A percentile compares a stretch with the other conserved stretches of the same genome.
These are phyloP conservation scores for Regulus satrapa DNA, from an alignment of 2,113 vertebrate species.

Conservation along the genomic window DNA sequence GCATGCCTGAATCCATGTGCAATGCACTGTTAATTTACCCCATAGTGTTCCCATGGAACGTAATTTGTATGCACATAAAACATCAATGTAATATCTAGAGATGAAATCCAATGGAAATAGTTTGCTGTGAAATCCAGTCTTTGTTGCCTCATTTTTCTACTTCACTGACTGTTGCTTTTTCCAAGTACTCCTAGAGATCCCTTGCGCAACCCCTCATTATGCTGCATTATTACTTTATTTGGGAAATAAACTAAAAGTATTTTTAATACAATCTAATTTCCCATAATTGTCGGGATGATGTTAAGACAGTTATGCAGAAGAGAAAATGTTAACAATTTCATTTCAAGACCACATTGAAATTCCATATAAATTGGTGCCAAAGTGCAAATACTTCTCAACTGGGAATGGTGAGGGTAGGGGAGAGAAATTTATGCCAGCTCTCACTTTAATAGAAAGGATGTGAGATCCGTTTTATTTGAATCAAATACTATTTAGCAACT, in stretches of 20 bases:
- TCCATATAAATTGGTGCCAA: constrained; percentile 4
- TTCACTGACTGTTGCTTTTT: constrained; percentile 49
- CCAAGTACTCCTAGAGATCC: constrained; percentile 37
- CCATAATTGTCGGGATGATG: not conserved
- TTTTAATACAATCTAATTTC: constrained; percentile 27
- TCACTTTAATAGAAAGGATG: constrained; percentile 41
- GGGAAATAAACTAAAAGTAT: constrained; percentile 43
- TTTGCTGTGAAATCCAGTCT: constrained; percentile 56
- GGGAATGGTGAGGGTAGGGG: not conserved
- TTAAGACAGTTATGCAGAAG: not conserved
- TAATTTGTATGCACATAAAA: constrained; percentile 60
- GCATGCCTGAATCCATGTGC: constrained; percentile 5
- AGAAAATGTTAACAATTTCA: constrained; percentile 37
- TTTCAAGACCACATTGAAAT: constrained; percentile 19
- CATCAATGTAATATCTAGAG: constrained; percentile 41
- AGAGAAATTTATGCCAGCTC: not conserved
- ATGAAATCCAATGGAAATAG: constrained; percentile 49
- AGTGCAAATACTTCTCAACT: constrained; percentile 20
- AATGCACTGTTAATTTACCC: constrained; percentile 34
- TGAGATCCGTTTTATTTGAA: constrained; percentile 38
- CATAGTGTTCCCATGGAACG: constrained; percentile 12
- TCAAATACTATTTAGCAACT: constrained; percentile 62
- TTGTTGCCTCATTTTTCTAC: constrained; percentile 60
- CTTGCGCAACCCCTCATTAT: constrained; percentile 32
- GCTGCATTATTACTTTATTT: constrained; percentile 38